Conservation (phyloP, 2,888 invertebrate genomes). For the Noctua comes region DNA sequence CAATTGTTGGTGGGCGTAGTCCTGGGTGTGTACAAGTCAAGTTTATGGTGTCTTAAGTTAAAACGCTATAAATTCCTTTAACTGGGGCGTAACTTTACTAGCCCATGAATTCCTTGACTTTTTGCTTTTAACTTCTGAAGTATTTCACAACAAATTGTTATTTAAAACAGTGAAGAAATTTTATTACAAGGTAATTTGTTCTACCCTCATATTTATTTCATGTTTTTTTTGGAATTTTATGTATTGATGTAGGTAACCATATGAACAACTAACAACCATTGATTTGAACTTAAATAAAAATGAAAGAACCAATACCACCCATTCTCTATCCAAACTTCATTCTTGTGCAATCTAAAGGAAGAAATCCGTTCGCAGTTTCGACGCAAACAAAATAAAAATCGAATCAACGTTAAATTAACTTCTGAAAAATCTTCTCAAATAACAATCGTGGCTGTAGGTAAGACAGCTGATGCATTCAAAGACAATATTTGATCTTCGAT, state of each 20-base stretch:
- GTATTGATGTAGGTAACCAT: neutral
- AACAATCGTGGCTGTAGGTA: constrained; percentile 86
- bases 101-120: constrained; percentile 56
- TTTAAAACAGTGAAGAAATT: constrained; percentile 8
- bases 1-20: constrained; percentile 81
- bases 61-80: constrained; percentile 66
- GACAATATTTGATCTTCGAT: constrained; percentile 88
- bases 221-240: neutral
- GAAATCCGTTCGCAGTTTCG: constrained; percentile 55
- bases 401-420: constrained; percentile 87
- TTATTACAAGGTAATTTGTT: neutral
- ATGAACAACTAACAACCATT: neutral
- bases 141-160: constrained; percentile 9
- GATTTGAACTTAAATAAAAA: neutral
- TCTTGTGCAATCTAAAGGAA: constrained; percentile 59
- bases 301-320: neutral
- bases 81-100: constrained; percentile 63
- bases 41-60: constrained; percentile 74
- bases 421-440: constrained; percentile 76
- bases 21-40: constrained; percentile 81
- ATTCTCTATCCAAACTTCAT: constrained; percentile 28
- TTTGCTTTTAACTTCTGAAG: constrained; percentile 32
- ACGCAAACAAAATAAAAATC: constrained; percentile 73
- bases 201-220: neutral
- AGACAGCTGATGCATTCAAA: constrained; percentile 87